These are phyloP conservation scores for Peromyscus melanophrys DNA, from an alignment of 2,797 vertebrate species.

Conservation along the genomic window DNA sequence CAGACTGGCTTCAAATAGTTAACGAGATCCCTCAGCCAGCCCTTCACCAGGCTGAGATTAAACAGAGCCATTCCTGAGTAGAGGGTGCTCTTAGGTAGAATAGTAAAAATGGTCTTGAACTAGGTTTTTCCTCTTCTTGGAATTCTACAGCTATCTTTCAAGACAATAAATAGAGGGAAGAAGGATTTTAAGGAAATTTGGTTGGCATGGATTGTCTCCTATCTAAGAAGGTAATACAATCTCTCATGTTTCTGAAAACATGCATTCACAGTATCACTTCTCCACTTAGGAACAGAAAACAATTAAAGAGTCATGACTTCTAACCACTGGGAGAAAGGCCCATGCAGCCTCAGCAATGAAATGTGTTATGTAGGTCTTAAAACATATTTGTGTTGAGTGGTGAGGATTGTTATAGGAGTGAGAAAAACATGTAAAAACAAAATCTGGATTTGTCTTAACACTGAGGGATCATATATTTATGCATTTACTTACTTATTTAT, in stretches of 20 bases:
- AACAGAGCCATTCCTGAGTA: conserved; percentile 79
- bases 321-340: background rate
- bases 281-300: background rate
- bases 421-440: background rate
- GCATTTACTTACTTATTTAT: background rate
- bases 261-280: background rate
- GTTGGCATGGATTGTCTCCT: background rate
- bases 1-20: conserved; percentile 84
- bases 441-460: background rate
- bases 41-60: conserved; percentile 82
- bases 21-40: conserved; percentile 75
- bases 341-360: background rate
- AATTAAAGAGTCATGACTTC: background rate
- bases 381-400: background rate
- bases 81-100: conserved; percentile 41
- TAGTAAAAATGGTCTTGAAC: background rate
- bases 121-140: background rate
- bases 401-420: background rate
- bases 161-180: background rate
- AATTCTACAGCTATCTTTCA: background rate
- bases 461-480: background rate
- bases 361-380: background rate
- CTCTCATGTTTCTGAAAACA: background rate
- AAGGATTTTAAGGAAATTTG: background rate
- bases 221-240: background rate